Evolutionary conservation across 2,797 vertebrate species (phyloP).

Genomic region (Karalla daura): DNA sequence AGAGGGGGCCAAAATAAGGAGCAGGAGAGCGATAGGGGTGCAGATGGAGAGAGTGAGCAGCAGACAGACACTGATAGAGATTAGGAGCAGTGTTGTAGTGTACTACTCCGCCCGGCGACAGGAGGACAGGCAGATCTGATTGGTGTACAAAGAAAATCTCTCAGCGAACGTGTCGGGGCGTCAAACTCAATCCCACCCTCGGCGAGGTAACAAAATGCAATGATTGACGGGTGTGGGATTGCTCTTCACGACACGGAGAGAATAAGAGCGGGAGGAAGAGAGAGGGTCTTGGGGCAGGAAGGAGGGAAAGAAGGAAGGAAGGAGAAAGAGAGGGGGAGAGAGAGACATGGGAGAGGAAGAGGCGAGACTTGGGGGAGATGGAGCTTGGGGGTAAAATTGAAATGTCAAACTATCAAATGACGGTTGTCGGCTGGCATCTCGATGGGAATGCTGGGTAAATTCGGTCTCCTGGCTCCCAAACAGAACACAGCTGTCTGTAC

Average conservation of each 20-base stretch:
- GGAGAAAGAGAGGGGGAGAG: constrained; percentile 29
- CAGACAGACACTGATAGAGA: constrained; percentile 69
- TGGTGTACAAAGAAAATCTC: constrained; percentile 80
- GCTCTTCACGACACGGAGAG: constrained; percentile 60
- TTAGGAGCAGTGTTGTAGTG: constrained; percentile 63
- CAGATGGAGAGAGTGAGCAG: constrained; percentile 40
- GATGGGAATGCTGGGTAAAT: constrained; percentile 62
- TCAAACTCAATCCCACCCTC: constrained; percentile 74
- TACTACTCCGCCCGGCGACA: constrained; percentile 59
- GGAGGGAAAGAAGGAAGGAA: not conserved
- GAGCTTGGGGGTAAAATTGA: constrained; percentile 75
- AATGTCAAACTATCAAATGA: constrained; percentile 80
- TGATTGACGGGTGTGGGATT: constrained; percentile 78
- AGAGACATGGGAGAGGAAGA: constrained; percentile 19
- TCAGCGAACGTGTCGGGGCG: constrained; percentile 56
- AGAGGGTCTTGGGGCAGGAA: constrained; percentile 17
- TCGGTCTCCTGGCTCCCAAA: constrained; percentile 59
- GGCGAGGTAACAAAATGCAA: constrained; percentile 62
- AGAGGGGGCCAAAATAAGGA: constrained; percentile 39
- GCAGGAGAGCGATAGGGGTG: constrained; percentile 43
- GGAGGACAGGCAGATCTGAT: constrained; percentile 74
- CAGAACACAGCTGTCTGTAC: constrained; percentile 62
- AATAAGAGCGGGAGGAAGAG: constrained; percentile 45
- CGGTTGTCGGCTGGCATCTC: constrained; percentile 64
- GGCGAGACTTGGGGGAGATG: constrained; percentile 22